Conservation (phyloP, 2,797 vertebrate species). For the Sebastes hubbsi region DNA sequence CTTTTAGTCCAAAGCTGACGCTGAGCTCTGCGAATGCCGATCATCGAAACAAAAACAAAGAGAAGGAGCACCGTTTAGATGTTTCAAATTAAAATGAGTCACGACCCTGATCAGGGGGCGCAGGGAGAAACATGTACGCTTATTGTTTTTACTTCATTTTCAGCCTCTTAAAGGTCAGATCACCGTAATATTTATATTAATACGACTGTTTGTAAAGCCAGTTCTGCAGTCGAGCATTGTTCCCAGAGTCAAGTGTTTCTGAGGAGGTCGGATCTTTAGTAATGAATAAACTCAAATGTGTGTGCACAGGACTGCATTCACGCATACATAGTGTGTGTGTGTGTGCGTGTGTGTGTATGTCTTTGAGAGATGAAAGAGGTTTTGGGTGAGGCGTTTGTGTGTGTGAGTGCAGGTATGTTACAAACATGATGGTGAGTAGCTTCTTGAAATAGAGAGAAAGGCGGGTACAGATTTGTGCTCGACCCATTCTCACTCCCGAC, state of each 20-base stretch:
- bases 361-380: neutral
- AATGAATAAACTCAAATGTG: neutral
- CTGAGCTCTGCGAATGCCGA: neutral
- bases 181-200: neutral
- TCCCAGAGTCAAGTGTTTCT: neutral
- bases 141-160: neutral
- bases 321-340: neutral
- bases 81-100: neutral
- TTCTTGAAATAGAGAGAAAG: neutral
- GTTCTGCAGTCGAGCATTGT: neutral
- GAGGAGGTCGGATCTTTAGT: neutral
- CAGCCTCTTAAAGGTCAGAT: neutral
- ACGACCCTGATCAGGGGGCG: neutral
- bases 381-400: neutral
- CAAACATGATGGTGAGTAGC: neutral
- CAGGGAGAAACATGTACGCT: neutral
- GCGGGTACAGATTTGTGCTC: neutral
- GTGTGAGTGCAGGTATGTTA: neutral
- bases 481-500: no score
- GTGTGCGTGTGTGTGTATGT: neutral
- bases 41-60: neutral
- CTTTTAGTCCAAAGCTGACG: neutral
- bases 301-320: neutral
- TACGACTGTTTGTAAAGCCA: neutral
- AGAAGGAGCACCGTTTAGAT: neutral